Percentiles rank a stretch among this genome's conserved stretches.
phyloP scores from a whole-genome alignment of 23 tunicate genomes.

The Halocynthia roretzi region DNA sequence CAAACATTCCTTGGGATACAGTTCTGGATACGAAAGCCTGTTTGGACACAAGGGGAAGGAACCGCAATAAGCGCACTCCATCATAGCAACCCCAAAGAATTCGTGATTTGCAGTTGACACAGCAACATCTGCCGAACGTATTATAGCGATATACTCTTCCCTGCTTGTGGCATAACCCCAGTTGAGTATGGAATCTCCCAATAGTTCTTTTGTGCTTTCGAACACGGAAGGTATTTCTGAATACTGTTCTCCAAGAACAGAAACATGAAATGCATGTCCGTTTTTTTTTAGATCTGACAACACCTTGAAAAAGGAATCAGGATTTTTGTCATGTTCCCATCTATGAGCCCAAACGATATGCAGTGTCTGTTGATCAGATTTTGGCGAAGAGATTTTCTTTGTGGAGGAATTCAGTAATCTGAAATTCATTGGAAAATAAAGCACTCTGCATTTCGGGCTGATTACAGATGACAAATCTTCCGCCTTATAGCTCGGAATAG shows the following conservation, averaged over 20 bases:
- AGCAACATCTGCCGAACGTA: conserved; percentile 55
- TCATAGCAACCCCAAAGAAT: conserved; percentile 90
- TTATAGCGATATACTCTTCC: conserved; percentile 22
- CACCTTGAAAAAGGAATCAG: conserved; percentile 62
- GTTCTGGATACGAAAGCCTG: conserved; percentile 75
- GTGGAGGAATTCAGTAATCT: not conserved
- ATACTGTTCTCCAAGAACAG: conserved; percentile 70
- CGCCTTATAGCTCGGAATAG: conserved; percentile 61
- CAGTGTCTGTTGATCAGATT: not conserved
- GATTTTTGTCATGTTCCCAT: conserved; percentile 96
- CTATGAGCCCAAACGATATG: conserved; percentile 91
- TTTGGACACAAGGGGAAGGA: conserved; percentile 89
- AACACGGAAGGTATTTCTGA: conserved; percentile 57
- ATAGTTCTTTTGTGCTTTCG: conserved; percentile 46
- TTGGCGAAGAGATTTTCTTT: not conserved
- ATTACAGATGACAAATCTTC: conserved; percentile 18
- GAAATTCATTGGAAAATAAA: conserved; percentile 59
- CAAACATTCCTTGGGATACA: conserved; percentile 60
- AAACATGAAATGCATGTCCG: conserved; percentile 48
- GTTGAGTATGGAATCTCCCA: conserved; percentile 38
- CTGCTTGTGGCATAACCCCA: conserved; percentile 61
- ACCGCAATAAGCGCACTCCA: conserved; percentile 62
- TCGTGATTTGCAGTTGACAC: conserved; percentile 91
- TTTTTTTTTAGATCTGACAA: conserved; percentile 47
- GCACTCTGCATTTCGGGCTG: conserved; percentile 44